phyloP scores from a whole-genome alignment of 2,113 vertebrate species.

The Pongo abelii region DNA sequence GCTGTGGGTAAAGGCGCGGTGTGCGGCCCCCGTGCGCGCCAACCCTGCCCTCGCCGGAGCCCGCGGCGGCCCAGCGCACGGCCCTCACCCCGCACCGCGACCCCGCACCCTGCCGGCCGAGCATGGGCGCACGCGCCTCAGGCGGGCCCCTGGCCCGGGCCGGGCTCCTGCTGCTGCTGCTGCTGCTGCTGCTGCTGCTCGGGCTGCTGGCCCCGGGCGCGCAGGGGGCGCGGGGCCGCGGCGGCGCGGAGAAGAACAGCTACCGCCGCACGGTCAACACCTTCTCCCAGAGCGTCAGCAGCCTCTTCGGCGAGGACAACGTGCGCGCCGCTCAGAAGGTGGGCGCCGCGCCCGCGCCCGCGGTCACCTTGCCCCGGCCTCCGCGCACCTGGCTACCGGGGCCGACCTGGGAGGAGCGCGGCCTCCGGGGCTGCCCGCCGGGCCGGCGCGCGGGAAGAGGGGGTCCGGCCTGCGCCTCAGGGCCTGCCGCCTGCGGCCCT shows the following conservation, averaged over 20 bases:
- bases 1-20: background rate
- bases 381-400: constrained; percentile 71
- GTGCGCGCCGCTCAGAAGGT: constrained; percentile 93
- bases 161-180: constrained; percentile 32
- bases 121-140: constrained; percentile 54
- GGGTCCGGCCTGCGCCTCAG: background rate
- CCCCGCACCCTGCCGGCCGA: background rate
- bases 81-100: background rate
- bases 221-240: constrained; percentile 87
- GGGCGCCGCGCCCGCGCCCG: constrained; percentile 39
- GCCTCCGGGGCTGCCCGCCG: background rate
- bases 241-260: constrained; percentile 88
- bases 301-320: constrained; percentile 93
- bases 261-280: constrained; percentile 89
- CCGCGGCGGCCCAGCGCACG: background rate
- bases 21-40: background rate
- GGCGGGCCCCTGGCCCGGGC: constrained; percentile 1
- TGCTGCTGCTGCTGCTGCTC: constrained; percentile 56
- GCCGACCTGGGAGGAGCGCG: constrained; percentile 7
- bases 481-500: background rate
- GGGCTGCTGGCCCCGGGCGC: constrained; percentile 73
- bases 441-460: background rate
- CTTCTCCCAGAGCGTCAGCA: constrained; percentile 91
- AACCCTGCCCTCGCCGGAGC: background rate
- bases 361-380: constrained; percentile 38